phyloP scores from a whole-genome alignment of 2,113 vertebrate species.

The Agapornis roseicollis region DNA sequence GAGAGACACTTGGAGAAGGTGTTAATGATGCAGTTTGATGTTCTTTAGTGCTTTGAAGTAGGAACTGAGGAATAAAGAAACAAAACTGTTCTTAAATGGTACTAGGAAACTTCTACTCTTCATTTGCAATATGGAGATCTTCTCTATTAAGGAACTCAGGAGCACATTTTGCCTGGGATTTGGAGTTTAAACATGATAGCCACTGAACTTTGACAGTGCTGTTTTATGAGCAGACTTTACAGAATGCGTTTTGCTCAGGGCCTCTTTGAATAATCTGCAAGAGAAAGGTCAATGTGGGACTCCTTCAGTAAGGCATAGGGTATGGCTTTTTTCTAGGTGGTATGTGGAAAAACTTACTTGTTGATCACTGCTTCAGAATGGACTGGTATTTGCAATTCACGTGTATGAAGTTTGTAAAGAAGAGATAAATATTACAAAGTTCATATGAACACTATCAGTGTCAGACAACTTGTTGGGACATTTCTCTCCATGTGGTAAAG shows the following conservation, averaged over 20 bases:
- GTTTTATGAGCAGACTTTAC: neutral
- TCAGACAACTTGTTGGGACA: neutral
- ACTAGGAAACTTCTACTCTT: neutral
- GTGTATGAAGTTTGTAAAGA: neutral
- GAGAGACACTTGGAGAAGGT: neutral
- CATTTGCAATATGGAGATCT: neutral
- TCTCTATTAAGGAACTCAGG: neutral
- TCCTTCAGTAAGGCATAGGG: neutral
- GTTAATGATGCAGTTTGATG: constrained; percentile 24
- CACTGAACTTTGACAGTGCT: neutral
- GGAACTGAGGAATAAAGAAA: neutral
- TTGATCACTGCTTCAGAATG: neutral
- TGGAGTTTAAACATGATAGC: neutral
- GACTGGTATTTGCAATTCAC: neutral
- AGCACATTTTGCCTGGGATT: neutral
- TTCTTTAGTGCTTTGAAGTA: constrained; percentile 9
- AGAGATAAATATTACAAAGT: neutral
- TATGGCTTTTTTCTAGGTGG: neutral
- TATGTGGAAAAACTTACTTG: neutral
- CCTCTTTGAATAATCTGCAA: neutral
- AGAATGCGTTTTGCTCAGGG: neutral
- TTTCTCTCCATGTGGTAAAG: neutral
- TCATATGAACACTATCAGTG: neutral
- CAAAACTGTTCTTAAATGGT: neutral
- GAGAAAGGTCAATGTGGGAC: neutral